These are phyloP conservation scores for Semicossyphus pulcher DNA, from an alignment of 2,113 vertebrate genomes.

Conservation along the genomic window DNA sequence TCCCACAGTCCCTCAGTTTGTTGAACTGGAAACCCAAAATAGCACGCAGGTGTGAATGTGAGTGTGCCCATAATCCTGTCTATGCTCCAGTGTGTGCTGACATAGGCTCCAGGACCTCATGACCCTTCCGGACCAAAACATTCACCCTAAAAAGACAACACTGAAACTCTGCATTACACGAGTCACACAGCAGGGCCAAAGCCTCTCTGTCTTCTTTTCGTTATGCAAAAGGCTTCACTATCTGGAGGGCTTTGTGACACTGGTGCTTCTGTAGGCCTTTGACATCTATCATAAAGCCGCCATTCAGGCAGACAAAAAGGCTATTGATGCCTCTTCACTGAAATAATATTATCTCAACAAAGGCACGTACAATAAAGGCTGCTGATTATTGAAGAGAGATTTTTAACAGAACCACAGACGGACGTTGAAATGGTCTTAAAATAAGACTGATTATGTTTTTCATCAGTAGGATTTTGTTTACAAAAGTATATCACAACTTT, in stretches of 20 bases:
- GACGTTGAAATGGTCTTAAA: neutral
- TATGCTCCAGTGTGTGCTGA: neutral
- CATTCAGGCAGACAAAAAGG: conserved; percentile 68
- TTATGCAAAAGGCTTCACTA: conserved; percentile 32
- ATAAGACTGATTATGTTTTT: neutral
- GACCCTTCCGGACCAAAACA: neutral
- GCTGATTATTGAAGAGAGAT: neutral
- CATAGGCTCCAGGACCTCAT: neutral
- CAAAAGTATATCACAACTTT: neutral
- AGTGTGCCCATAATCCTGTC: neutral
- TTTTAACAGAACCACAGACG: neutral
- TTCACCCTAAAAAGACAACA: conserved; percentile 11
- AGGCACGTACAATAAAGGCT: conserved; percentile 35
- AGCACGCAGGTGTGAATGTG: conserved; percentile 11
- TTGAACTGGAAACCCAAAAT: conserved; percentile 3
- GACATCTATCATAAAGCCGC: conserved; percentile 58
- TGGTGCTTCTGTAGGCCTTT: conserved; percentile 47
- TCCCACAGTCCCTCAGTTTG: neutral
- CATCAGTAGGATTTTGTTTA: neutral
- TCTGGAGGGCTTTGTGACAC: conserved; percentile 56
- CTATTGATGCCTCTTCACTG: conserved; percentile 53
- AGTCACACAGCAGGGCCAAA: conserved; percentile 1
- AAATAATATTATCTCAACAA: conserved; percentile 69
- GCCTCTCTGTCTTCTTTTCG: conserved; percentile 6
- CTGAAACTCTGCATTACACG: neutral